Evolutionary conservation across 2,113 vertebrate species (phyloP), one percentile per base, ranked within the genome.

Genomic region (Salvelinus alpinus): DNA sequence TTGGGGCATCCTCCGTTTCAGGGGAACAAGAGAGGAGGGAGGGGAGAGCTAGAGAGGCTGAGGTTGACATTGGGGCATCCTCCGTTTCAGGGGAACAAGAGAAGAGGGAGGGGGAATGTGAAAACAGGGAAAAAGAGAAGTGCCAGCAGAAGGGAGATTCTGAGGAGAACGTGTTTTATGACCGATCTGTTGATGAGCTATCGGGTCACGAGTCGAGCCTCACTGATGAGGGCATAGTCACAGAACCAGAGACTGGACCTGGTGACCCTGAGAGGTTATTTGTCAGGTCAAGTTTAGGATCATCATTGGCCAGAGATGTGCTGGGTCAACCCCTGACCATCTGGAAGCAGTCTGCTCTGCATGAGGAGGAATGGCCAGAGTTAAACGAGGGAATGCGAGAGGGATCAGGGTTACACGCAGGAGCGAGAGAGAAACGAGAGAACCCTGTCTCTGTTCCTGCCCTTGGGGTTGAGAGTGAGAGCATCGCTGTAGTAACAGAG

Each of bases 181-280:
- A 94, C 69, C 94, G 93, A 75, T 96, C 94, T 0, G 44, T 94
- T 81, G 96, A 98, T 83, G 97, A 99, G 73, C 92, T 97, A 76
- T 97, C 95, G 0, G 96, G 96, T 34, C 96, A 96, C 0, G 97
- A 99, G 88, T 99, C 96, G 0, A 97, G 93, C 34, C 92, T 98
- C 91, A 96, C 94, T 0, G 97, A 99, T 18, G 98, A 99, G 90
- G 98, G 98, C 78, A 99, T 99, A 48, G 97, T 98, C 71, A 95
- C 97, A 0, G 98, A 99, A 87, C 95, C 92, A 0, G 98, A 99
- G 71, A 88, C 78, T 0, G 82, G 89, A 48, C 90, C 91, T 0
- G 48, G 82, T 64, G 85, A 91, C 57, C 81, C 79, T 0, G 84
- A 22, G 73, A 79, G 80, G 83, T 72, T 77, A 76, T 81, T 89